phyloP scores from a whole-genome alignment of 1,140 invertebrate species.

The Helicorthomorpha holstii region DNA sequence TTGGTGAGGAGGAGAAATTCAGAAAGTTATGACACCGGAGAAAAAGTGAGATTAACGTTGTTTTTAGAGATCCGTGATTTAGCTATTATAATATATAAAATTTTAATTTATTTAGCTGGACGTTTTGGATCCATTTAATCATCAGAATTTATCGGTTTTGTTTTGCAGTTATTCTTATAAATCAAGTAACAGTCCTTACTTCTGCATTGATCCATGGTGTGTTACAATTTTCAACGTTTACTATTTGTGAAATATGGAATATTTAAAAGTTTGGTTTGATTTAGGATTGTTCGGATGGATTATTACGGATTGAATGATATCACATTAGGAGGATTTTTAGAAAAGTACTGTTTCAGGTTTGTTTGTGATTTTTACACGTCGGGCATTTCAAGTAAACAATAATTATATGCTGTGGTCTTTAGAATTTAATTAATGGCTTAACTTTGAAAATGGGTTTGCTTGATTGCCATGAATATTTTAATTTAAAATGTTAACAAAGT shows the following conservation, averaged over 20 bases:
- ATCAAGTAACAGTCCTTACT: constrained; percentile 60
- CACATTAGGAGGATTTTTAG: constrained; percentile 79
- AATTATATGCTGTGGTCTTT: no score
- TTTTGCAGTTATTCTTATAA: constrained; percentile 80
- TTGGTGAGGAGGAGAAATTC: not conserved
- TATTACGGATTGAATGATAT: constrained; percentile 91
- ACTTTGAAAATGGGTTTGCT: no score
- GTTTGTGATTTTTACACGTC: constrained; percentile 16
- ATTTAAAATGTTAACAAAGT: no score
- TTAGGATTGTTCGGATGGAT: constrained; percentile 79
- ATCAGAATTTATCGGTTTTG: constrained; percentile 73
- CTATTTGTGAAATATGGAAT: not conserved
- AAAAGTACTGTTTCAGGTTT: constrained; percentile 72
- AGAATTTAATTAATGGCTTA: no score
- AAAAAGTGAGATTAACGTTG: not conserved
- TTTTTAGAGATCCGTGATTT: not conserved
- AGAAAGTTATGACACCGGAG: not conserved
- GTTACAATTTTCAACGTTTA: constrained; percentile 11
- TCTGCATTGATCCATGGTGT: constrained; percentile 76
- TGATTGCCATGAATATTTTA: no score
- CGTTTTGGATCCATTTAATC: constrained; percentile 65
- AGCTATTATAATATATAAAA: no score
- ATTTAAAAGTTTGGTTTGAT: constrained; percentile 12
- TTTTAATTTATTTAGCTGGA: constrained; percentile 33
- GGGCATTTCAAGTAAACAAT: no score